Percentiles rank a stretch among this genome's conserved stretches.
Evolutionary conservation across 2,888 invertebrate genomes (phyloP).

Genomic region (Periphyllus acericola): DNA sequence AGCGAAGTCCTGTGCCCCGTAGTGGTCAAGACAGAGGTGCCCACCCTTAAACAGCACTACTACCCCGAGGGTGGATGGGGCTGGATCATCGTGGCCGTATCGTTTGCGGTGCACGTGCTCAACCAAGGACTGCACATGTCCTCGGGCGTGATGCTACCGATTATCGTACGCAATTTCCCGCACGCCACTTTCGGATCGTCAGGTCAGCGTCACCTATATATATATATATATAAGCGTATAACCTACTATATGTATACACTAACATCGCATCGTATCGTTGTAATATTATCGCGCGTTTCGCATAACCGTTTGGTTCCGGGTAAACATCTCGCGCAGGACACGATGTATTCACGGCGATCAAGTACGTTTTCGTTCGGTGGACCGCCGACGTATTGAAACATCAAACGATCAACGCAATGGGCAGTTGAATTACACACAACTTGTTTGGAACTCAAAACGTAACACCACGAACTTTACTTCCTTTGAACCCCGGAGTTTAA

Average conservation of each 20-base stretch:
- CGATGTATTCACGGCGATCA: too few species aligned
- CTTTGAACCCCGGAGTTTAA: not conserved
- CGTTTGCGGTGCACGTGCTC: slow-evolving; percentile 78
- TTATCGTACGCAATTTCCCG: slow-evolving; percentile 73
- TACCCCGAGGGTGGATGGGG: slow-evolving; percentile 92
- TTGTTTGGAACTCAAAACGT: not conserved
- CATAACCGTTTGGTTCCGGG: too few species aligned
- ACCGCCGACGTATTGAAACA: not conserved
- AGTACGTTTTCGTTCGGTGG: too few species aligned
- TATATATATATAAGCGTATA: not conserved
- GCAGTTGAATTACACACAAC: not conserved
- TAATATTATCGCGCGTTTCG: too few species aligned
- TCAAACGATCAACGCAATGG: not conserved
- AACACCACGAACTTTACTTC: not conserved
- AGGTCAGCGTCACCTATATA: slow-evolving; percentile 70
- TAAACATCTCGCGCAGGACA: too few species aligned
- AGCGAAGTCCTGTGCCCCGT: slow-evolving; percentile 64
- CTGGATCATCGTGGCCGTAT: slow-evolving; percentile 81
- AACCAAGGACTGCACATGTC: slow-evolving; percentile 80
- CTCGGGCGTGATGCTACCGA: slow-evolving; percentile 73
- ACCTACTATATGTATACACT: not conserved
- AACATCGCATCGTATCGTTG: not conserved
- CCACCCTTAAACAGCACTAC: slow-evolving; percentile 77
- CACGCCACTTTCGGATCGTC: slow-evolving; percentile 73
- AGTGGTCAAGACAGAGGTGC: slow-evolving; percentile 62